Conservation (phyloP, 2,888 invertebrate genomes). For the Barypeithes pellucidus region DNA sequence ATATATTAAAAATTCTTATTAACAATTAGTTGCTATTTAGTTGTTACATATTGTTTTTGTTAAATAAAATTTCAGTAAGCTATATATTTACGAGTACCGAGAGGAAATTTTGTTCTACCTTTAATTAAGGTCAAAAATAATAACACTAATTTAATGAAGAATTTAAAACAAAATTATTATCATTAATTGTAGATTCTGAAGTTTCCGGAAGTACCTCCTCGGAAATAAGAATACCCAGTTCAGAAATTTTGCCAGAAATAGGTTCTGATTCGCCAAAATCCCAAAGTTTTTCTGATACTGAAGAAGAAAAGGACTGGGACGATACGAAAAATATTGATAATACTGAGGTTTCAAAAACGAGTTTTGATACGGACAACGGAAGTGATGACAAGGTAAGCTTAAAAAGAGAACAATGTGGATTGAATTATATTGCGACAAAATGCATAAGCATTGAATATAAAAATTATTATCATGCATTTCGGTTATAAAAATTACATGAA, state of each 20-base stretch:
- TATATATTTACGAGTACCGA: no score
- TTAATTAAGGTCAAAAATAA: neutral
- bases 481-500: no score
- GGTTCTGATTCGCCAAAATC: slow-evolving; percentile 49
- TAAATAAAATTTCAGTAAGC: no score
- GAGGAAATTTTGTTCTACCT: no score
- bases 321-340: slow-evolving; percentile 29
- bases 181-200: slow-evolving; percentile 39
- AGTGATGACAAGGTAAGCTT: slow-evolving; percentile 26
- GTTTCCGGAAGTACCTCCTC: slow-evolving; percentile 49
- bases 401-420: no score
- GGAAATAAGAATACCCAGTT: slow-evolving; percentile 23
- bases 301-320: slow-evolving; percentile 50
- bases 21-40: no score
- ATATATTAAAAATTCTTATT: no score
- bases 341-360: slow-evolving; percentile 24
- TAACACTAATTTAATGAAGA: neutral
- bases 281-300: slow-evolving; percentile 45
- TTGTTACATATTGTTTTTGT: no score
- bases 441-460: no score
- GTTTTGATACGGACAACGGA: slow-evolving; percentile 15
- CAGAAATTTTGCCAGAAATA: slow-evolving; percentile 51
- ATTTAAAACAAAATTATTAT: slow-evolving; percentile 19
- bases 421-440: no score
- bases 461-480: no score